Evolutionary conservation across 2,888 invertebrate genomes (phyloP).

Genomic region (Maniola hyperantus): DNA sequence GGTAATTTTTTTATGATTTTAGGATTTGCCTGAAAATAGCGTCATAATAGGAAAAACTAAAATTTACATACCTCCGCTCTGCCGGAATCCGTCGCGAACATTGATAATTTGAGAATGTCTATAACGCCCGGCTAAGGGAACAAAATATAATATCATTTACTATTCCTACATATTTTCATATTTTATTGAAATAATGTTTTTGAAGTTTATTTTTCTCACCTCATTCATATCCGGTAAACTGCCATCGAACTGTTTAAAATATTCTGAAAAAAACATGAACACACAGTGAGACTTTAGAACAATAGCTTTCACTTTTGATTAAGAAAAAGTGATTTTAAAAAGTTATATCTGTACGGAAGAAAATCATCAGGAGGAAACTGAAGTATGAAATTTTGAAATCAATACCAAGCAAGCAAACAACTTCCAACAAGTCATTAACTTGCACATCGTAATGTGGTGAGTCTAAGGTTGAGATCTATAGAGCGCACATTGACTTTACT

Average conservation of each 20-base stretch:
- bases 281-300: too few relatives aligned
- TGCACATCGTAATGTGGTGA: too few relatives aligned
- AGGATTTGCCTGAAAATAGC: neutral
- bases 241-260: conserved; percentile 50
- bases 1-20: too few relatives aligned
- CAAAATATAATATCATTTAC: neutral
- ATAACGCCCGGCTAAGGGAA: conserved; percentile 49
- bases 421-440: too few relatives aligned
- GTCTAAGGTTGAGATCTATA: too few relatives aligned
- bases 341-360: too few relatives aligned
- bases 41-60: conserved; percentile 4
- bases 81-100: conserved; percentile 55
- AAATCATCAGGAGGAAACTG: too few relatives aligned
- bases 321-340: too few relatives aligned
- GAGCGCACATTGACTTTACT: too few relatives aligned
- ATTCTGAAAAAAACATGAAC: conserved; percentile 52
- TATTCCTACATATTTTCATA: neutral
- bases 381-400: too few relatives aligned
- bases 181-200: neutral
- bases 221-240: conserved; percentile 15
- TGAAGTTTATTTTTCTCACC: conserved; percentile 16
- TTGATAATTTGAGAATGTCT: conserved; percentile 48
- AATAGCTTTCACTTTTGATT: too few relatives aligned
- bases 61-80: conserved; percentile 48
- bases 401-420: too few relatives aligned